Evolutionary conservation across 1,140 invertebrate species (phyloP), one percentile per base, ranked within the genome.

Genomic region (Forficula auricularia): DNA sequence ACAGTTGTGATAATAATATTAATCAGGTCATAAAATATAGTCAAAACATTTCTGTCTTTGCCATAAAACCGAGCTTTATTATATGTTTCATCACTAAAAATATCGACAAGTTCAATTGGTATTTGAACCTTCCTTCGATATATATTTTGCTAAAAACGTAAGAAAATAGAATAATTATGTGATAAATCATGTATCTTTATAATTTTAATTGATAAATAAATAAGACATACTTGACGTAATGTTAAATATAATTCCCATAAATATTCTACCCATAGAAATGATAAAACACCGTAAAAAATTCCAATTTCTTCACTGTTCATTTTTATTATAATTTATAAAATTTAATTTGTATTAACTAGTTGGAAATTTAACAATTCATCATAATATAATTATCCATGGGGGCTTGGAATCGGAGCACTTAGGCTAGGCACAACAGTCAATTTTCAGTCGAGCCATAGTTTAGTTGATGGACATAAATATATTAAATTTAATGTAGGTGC

Each of bases 31-130:
- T 78, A 75, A 35, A 80, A 61, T 45, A 86, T 78, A 16, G 71
- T 69, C 66, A 82, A 96, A 38, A 64, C 69, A 51, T 75, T 80
- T 57, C 80, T 86, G 57, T 95, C 89, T 43, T 91, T 63, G 8
- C 75, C 73, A 69, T 96, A 97, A 3, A 71, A 46, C 34, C 86
- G 68, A 1, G 90, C 79, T 64, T 96, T 95, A 30, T 80, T 68
- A 59, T 90, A 96, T 22, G 83, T 81, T 52, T 88, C 82, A 41
- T 79, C 66, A 53, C 76, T 77, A 59, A 96, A 69, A 40, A 85
- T 74, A 46, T 72, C 70, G 47, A 73, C 67, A 12, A 96, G 61
- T 46, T 78, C 75, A 22, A 61, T 53, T 20, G 91, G 90, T 36
- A 90, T 73, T 45, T 70, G 65, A 3, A 62, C 68, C 3, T 77